Evolutionary conservation across 2,113 vertebrate genomes (phyloP).

Genomic region (Zosterops pallidus): DNA sequence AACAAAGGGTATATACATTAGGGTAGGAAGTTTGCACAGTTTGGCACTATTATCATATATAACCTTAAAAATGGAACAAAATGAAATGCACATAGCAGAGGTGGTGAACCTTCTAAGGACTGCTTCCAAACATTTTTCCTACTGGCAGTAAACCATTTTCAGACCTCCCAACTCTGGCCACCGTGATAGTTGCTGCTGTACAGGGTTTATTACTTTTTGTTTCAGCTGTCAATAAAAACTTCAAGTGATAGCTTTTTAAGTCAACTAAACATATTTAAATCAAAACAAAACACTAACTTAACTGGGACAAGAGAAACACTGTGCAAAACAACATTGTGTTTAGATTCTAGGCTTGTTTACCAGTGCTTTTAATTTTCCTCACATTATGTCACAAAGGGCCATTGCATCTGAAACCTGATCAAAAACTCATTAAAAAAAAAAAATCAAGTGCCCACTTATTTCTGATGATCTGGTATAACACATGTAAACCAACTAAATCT

Average conservation of each 20-base stretch:
- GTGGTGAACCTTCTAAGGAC: slow-evolving; percentile 55
- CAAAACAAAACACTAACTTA: not conserved
- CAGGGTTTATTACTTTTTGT: slow-evolving; percentile 55
- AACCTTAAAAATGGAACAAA: slow-evolving; percentile 53
- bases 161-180: slow-evolving; percentile 71
- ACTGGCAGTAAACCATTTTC: slow-evolving; percentile 63
- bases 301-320: not conserved
- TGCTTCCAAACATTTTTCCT: slow-evolving; percentile 62
- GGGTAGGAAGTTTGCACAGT: slow-evolving; percentile 33
- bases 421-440: not conserved
- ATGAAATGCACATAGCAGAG: slow-evolving; percentile 4
- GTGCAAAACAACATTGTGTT: not conserved
- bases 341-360: not conserved
- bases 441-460: not conserved
- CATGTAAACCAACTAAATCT: not conserved
- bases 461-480: not conserved
- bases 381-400: not conserved
- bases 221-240: slow-evolving; percentile 69
- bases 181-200: slow-evolving; percentile 62
- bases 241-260: slow-evolving; percentile 40
- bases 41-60: slow-evolving; percentile 45
- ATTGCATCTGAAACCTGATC: not conserved
- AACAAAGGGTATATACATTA: slow-evolving; percentile 57
- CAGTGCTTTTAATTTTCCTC: not conserved
- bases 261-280: slow-evolving; percentile 17